Conservation (phyloP, 1,140 invertebrate species). For the Bombus waltoni region DNA sequence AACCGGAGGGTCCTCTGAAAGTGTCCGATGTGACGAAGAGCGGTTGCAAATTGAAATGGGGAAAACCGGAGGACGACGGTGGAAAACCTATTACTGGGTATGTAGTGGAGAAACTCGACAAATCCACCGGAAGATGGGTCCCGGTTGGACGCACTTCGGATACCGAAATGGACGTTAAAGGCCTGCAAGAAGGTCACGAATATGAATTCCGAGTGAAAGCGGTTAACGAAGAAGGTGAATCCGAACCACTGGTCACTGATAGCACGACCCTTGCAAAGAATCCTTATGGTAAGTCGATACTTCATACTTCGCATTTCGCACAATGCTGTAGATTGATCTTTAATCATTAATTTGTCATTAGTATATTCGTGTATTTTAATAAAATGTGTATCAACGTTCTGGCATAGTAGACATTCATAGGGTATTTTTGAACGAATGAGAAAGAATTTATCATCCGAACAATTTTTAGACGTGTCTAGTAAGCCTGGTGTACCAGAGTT, state of each 20-base stretch:
- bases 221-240: slow-evolving; percentile 99
- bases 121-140: slow-evolving; percentile 95
- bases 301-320: no score
- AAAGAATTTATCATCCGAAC: neutral
- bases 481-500: slow-evolving; percentile 95
- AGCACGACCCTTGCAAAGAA: slow-evolving; percentile 94
- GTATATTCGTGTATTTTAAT: no score
- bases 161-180: slow-evolving; percentile 95
- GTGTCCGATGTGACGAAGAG: slow-evolving; percentile 96
- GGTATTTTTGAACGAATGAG: neutral
- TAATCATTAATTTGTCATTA: no score
- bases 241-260: slow-evolving; percentile 96
- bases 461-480: slow-evolving; percentile 88
- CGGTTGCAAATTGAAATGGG: slow-evolving; percentile 96
- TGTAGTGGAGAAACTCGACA: slow-evolving; percentile 98
- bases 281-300: slow-evolving; percentile 89
- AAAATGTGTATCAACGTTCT: no score
- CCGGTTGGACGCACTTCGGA: slow-evolving; percentile 94
- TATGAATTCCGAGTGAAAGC: slow-evolving; percentile 99
- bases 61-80: slow-evolving; percentile 99
- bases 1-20: slow-evolving; percentile 95
- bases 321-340: no score
- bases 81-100: slow-evolving; percentile 98
- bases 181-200: slow-evolving; percentile 95
- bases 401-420: no score